Percentiles rank a stretch among this genome's conserved stretches.
Conservation (phyloP, 2,113 vertebrate species). For the Thamnaconus septentrionalis region DNA sequence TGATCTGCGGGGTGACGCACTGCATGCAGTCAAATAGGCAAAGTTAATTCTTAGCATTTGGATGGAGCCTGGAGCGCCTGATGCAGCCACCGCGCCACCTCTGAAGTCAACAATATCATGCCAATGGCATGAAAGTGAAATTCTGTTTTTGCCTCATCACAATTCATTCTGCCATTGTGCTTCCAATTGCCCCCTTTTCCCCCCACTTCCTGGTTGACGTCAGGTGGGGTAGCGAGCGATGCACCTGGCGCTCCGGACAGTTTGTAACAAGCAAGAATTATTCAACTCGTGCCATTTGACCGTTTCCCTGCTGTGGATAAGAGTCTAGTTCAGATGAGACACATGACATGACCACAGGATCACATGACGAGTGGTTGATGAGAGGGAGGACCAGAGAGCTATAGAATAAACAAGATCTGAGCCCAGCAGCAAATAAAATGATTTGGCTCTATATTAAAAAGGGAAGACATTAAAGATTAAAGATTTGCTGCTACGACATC, state of each 20-base stretch:
- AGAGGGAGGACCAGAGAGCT: slow-evolving; percentile 53
- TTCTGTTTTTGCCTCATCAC: too few relatives aligned
- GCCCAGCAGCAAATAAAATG: slow-evolving; percentile 5
- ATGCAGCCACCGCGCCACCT: slow-evolving; percentile 2
- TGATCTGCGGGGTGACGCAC: slow-evolving; percentile 29
- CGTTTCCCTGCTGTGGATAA: slow-evolving; percentile 14
- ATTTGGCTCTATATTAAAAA: slow-evolving; percentile 5
- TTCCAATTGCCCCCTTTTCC: too few relatives aligned
- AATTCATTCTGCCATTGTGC: too few relatives aligned
- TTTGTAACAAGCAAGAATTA: too few relatives aligned
- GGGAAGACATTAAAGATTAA: not conserved
- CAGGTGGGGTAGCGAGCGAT: too few relatives aligned
- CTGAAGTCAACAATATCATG: not conserved
- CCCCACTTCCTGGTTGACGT: too few relatives aligned
- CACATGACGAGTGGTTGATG: slow-evolving; percentile 33
- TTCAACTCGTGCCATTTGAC: slow-evolving; percentile 44
- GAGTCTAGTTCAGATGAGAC: slow-evolving; percentile 30
- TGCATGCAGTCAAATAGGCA: slow-evolving; percentile 45
- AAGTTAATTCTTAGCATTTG: slow-evolving; percentile 37
- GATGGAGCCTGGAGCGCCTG: slow-evolving; percentile 26
- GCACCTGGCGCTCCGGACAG: too few relatives aligned
- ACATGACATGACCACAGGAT: slow-evolving; percentile 45
- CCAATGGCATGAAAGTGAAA: too few relatives aligned
- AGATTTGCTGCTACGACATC: slow-evolving; percentile 2
- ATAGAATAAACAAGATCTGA: slow-evolving; percentile 59